These are phyloP conservation scores for Zonotrichia leucophrys DNA, from an alignment of 2,113 vertebrate genomes.

Conservation along the genomic window DNA sequence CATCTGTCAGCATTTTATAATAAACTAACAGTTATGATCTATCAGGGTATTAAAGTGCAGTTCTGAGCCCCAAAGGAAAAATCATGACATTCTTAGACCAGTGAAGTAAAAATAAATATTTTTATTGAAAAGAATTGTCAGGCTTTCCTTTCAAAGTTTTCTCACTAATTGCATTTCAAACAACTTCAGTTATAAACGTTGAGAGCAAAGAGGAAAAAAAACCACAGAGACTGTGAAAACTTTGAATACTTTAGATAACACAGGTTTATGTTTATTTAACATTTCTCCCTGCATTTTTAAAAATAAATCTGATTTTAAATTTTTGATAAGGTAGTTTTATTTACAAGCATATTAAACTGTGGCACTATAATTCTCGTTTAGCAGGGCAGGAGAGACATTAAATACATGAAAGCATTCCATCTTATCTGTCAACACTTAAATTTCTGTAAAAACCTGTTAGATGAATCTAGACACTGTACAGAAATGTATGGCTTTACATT, in stretches of 20 bases:
- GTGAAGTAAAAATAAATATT: conserved; percentile 65
- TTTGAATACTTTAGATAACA: conserved; percentile 54
- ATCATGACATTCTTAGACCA: conserved; percentile 58
- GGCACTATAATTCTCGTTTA: conserved; percentile 36
- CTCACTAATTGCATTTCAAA: conserved; percentile 67
- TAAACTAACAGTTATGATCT: conserved; percentile 67
- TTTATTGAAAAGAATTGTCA: conserved; percentile 66
- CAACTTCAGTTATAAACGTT: conserved; percentile 15
- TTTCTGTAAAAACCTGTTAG: conserved; percentile 18
- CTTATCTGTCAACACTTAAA: neutral
- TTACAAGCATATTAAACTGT: conserved; percentile 10
- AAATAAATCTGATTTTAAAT: conserved; percentile 51
- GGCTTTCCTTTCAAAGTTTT: conserved; percentile 61
- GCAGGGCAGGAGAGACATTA: conserved; percentile 7
- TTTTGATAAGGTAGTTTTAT: conserved; percentile 53
- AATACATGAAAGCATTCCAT: conserved; percentile 47
- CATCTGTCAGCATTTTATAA: conserved; percentile 75
- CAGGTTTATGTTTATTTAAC: conserved; percentile 56
- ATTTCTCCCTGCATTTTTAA: conserved; percentile 29
- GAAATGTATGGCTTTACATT: conserved; percentile 1
- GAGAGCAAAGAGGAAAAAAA: conserved; percentile 35
- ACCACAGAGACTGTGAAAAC: conserved; percentile 1
- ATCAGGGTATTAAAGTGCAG: conserved; percentile 57
- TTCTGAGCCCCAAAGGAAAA: conserved; percentile 59
- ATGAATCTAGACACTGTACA: neutral